Evolutionary conservation across 2,797 vertebrate species (phyloP).

Genomic region (Xerus rutilus): DNA sequence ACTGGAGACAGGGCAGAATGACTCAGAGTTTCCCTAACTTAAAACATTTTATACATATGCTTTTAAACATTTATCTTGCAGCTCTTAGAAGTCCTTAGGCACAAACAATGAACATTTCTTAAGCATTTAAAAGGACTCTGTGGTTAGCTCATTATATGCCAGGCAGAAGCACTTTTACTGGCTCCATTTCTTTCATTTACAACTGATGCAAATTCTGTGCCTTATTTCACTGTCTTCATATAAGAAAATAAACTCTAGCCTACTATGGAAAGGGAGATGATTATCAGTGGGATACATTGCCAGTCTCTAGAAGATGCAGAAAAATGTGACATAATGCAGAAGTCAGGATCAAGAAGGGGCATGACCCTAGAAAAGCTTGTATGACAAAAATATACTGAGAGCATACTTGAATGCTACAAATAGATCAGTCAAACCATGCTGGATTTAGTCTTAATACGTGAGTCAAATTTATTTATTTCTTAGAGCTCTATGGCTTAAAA

Average conservation of each 20-base stretch:
- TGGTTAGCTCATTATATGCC: slow-evolving; percentile 22
- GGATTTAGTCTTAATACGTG: background rate
- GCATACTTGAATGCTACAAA: background rate
- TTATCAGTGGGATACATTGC: background rate
- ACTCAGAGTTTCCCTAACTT: background rate
- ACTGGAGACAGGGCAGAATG: background rate
- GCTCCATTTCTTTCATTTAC: slow-evolving; percentile 54
- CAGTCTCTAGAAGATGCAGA: background rate
- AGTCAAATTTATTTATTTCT: background rate
- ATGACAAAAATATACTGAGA: background rate
- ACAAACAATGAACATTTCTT: slow-evolving; percentile 35
- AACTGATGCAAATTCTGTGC: background rate
- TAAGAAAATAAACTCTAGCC: background rate
- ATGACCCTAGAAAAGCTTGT: background rate
- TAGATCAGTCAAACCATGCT: background rate
- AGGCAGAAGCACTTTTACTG: background rate
- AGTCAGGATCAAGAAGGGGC: background rate
- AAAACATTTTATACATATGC: background rate
- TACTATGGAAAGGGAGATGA: background rate
- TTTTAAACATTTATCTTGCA: slow-evolving; percentile 27
- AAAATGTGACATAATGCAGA: background rate
- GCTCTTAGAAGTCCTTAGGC: background rate
- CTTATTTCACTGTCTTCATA: background rate
- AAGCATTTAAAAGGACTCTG: background rate
- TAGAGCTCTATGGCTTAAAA: background rate